Evolutionary conservation across 2,888 invertebrate species (phyloP).

Genomic region (Aphodius granarius): DNA sequence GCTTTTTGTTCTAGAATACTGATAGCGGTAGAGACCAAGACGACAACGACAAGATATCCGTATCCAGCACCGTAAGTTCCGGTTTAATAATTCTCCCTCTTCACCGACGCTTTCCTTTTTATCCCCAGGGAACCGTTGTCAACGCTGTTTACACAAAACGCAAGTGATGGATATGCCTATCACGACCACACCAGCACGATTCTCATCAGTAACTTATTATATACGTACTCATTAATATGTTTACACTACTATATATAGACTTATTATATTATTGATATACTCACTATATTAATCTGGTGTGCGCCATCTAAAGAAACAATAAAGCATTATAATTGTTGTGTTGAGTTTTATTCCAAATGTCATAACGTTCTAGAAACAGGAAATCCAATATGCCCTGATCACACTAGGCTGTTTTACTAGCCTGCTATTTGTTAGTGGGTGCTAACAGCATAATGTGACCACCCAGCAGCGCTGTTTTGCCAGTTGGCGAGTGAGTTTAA

Average conservation of each 20-base stretch:
- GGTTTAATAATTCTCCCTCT: not conserved
- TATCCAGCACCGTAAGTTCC: not conserved
- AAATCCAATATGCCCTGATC: too few species aligned
- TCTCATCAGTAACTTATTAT: not conserved
- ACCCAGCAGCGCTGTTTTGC: too few species aligned
- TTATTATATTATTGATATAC: not conserved
- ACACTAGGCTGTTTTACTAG: too few species aligned
- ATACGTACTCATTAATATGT: not conserved
- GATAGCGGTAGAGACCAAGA: not conserved
- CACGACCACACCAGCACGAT: not conserved
- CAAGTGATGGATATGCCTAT: not conserved
- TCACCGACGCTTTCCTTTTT: not conserved
- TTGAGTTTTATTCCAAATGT: too few species aligned
- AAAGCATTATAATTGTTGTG: too few species aligned
- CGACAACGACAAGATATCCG: slow-evolving; percentile 7
- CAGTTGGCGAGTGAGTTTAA: too few species aligned
- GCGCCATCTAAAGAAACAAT: too few species aligned
- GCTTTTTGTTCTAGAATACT: slow-evolving; percentile 10
- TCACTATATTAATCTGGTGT: not conserved
- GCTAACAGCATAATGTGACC: too few species aligned
- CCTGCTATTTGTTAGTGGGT: too few species aligned
- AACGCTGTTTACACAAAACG: not conserved
- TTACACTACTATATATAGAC: not conserved
- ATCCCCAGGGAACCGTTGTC: not conserved
- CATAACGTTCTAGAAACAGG: too few species aligned